phyloP scores from a whole-genome alignment of 2,797 vertebrate species.

The Staurois parvus region DNA sequence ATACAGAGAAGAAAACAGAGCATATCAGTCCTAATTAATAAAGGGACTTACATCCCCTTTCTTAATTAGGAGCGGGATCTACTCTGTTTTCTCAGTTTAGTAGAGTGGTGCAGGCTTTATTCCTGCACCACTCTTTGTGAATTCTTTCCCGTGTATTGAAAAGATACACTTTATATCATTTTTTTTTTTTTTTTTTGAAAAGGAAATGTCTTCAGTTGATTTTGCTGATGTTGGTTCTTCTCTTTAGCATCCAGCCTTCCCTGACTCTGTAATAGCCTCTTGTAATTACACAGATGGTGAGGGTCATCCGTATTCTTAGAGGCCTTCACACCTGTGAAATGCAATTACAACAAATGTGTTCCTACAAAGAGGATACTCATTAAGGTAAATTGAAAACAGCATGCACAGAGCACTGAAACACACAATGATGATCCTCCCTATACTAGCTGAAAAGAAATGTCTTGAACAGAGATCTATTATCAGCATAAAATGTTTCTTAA shows the following conservation, averaged over 20 bases:
- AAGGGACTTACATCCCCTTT: too few relatives aligned
- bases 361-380: constrained; percentile 35
- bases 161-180: too few relatives aligned
- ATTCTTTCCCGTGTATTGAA: too few relatives aligned
- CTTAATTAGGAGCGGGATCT: too few relatives aligned
- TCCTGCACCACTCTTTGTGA: too few relatives aligned
- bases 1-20: too few relatives aligned
- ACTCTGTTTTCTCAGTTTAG: too few relatives aligned
- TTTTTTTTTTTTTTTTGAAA: neutral
- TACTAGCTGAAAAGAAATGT: constrained; percentile 7
- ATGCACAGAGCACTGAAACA: constrained; percentile 19
- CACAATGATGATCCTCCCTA: neutral
- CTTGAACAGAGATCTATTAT: constrained; percentile 30
- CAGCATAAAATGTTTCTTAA: constrained; percentile 17
- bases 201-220: neutral
- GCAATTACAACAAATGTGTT: constrained; percentile 47
- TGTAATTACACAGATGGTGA: constrained; percentile 11
- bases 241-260: constrained; percentile 8
- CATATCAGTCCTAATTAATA: too few relatives aligned
- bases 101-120: too few relatives aligned
- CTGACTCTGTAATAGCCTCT: constrained; percentile 5
- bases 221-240: neutral
- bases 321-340: constrained; percentile 41
- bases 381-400: constrained; percentile 56
- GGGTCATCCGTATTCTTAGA: constrained; percentile 14